A percentile compares a stretch with the other conserved stretches of the same genome.
These are phyloP conservation scores for Cryptotis parvus DNA, from an alignment of 2,113 vertebrate species.

Conservation along the genomic window DNA sequence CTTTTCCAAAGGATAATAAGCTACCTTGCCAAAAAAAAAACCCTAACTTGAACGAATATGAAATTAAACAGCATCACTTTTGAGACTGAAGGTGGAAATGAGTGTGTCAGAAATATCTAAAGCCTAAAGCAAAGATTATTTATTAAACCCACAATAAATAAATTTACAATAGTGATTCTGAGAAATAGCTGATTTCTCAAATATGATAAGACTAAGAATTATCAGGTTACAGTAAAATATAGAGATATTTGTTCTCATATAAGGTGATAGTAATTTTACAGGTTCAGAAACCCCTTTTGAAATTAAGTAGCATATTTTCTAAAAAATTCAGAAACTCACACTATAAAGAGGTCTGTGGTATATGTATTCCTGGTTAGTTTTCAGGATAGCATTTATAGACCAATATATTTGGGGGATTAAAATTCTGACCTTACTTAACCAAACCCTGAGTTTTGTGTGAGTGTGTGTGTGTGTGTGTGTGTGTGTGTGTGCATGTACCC, in stretches of 20 bases:
- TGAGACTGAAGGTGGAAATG: neutral
- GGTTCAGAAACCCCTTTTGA: neutral
- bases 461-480: too few relatives aligned
- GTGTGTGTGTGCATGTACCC: too few relatives aligned
- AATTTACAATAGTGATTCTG: slow-evolving; percentile 1
- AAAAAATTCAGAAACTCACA: neutral
- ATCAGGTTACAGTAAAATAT: neutral
- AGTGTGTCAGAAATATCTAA: neutral
- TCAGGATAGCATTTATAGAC: neutral
- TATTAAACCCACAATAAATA: neutral
- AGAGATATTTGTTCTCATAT: neutral
- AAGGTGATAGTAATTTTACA: neutral
- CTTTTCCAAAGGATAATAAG: neutral
- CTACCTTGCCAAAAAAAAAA: neutral
- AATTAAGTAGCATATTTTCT: neutral
- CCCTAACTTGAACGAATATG: neutral
- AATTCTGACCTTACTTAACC: neutral
- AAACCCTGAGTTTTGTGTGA: neutral
- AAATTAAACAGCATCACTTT: neutral
- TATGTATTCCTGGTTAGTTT: too few relatives aligned
- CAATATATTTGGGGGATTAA: neutral
- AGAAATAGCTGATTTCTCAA: too few relatives aligned
- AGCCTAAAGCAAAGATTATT: neutral
- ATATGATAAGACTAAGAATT: neutral
- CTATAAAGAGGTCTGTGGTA: too few relatives aligned